Conservation (phyloP, 2,888 invertebrate species). For the Eumerus sabulonum region DNA sequence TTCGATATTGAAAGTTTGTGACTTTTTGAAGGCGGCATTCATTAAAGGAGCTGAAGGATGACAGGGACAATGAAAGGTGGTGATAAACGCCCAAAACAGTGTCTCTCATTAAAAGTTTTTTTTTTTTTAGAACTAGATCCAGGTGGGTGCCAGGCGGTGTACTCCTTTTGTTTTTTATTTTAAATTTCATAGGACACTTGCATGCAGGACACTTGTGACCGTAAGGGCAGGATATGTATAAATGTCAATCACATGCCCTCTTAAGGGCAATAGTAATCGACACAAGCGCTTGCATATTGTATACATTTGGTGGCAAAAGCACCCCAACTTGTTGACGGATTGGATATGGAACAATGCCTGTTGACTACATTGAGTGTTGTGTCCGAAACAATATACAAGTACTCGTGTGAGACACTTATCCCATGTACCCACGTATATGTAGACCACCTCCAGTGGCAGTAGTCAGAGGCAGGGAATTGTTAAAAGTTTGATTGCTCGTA, state of each 20-base stretch:
- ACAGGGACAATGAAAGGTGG: constrained; percentile 3
- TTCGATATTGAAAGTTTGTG: constrained; percentile 50
- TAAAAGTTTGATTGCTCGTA: no score
- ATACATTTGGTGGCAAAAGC: no score
- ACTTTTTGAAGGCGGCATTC: constrained; percentile 60
- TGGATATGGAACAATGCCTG: no score
- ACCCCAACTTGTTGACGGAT: no score
- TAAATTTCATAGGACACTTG: constrained; percentile 4
- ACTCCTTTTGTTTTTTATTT: constrained; percentile 19
- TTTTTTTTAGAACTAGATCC: no score
- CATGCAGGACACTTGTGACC: constrained; percentile 10
- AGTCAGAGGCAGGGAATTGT: no score
- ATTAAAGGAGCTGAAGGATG: constrained; percentile 38
- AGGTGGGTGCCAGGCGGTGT: constrained; percentile 39
- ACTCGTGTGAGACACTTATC: no score
- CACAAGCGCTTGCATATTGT: constrained; percentile 21
- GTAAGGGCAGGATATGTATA: constrained; percentile 41
- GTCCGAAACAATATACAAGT: no score
- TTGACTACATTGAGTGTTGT: no score
- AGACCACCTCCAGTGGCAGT: no score
- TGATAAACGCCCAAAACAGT: constrained; percentile 9
- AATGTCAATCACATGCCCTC: constrained; percentile 57
- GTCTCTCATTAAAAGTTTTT: constrained; percentile 62
- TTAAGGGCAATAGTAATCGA: constrained; percentile 49
- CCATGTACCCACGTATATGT: no score